These are phyloP conservation scores for Gymnocephalus cernua DNA, from an alignment of 2,113 vertebrate genomes.

Conservation along the genomic window DNA sequence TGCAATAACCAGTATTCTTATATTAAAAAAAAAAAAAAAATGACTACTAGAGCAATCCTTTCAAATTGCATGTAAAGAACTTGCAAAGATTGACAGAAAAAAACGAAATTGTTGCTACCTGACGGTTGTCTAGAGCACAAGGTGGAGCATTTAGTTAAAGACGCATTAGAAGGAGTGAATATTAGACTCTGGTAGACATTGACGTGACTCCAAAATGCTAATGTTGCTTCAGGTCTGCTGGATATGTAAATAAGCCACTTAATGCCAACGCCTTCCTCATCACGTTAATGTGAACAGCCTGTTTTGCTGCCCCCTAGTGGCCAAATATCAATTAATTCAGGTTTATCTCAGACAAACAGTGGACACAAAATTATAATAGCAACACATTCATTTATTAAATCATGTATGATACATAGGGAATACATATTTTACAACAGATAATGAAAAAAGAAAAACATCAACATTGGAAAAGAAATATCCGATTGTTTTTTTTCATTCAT, in stretches of 20 bases:
- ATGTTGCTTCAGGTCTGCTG: not conserved
- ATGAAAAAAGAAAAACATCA: not conserved
- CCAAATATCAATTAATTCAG: not conserved
- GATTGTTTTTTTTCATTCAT: not conserved
- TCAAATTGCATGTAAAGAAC: too few relatives aligned
- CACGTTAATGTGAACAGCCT: not conserved
- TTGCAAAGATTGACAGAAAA: not conserved
- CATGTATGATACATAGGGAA: conserved; percentile 48
- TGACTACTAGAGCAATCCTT: too few relatives aligned
- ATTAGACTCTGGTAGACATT: not conserved
- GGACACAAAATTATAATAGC: conserved; percentile 5
- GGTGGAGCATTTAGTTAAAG: not conserved
- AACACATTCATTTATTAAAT: conserved; percentile 65
- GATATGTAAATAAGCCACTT: not conserved
- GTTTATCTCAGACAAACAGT: not conserved
- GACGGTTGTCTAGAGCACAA: not conserved
- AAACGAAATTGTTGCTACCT: not conserved
- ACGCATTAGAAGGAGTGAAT: not conserved
- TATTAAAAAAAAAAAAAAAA: not conserved
- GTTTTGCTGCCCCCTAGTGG: not conserved
- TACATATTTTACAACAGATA: conserved; percentile 55
- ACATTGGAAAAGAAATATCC: not conserved
- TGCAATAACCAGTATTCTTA: not conserved
- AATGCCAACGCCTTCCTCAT: not conserved
- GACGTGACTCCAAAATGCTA: not conserved